A percentile compares a stretch with the other conserved stretches of the same genome.
Evolutionary conservation across 2,113 vertebrate genomes (phyloP).

Genomic region (Halichoeres trimaculatus): DNA sequence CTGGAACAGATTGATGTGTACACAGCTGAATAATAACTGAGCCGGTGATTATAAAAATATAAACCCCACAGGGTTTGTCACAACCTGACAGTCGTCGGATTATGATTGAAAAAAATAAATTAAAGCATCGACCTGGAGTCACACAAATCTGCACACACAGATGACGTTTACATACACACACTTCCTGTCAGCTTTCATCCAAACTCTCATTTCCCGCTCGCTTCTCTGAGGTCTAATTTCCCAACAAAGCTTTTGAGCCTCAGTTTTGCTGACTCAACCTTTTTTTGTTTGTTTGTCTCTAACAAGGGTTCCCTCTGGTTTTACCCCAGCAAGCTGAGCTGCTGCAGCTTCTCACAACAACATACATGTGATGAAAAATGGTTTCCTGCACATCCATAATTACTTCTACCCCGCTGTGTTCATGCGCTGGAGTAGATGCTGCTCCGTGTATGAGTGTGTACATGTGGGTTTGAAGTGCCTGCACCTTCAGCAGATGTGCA

Average conservation of each 20-base stretch:
- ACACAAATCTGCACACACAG: background rate
- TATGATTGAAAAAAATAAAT: background rate
- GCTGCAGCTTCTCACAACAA: constrained; percentile 3
- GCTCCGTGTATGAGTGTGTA: background rate
- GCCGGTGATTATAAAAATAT: constrained; percentile 26
- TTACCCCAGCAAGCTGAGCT: background rate
- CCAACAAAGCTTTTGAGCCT: constrained; percentile 22
- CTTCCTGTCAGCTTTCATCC: background rate
- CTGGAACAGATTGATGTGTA: constrained; percentile 60
- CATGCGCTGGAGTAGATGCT: background rate
- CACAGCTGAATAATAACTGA: constrained; percentile 55
- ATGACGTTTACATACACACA: background rate
- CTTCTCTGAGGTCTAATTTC: constrained; percentile 44
- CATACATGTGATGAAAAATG: background rate
- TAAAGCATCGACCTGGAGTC: too few species aligned
- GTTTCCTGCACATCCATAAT: background rate
- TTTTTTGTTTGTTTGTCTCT: constrained; percentile 28
- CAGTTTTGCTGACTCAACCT: constrained; percentile 11
- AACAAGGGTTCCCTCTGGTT: constrained; percentile 7
- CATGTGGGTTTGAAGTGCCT: constrained; percentile 7
- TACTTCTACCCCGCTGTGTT: background rate
- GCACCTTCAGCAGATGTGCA: constrained; percentile 21
- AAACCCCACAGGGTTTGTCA: constrained; percentile 28
- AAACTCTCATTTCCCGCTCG: background rate
- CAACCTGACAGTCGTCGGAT: constrained; percentile 3